Conservation (phyloP, 2,888 invertebrate species). For the Cephalotes varians region DNA sequence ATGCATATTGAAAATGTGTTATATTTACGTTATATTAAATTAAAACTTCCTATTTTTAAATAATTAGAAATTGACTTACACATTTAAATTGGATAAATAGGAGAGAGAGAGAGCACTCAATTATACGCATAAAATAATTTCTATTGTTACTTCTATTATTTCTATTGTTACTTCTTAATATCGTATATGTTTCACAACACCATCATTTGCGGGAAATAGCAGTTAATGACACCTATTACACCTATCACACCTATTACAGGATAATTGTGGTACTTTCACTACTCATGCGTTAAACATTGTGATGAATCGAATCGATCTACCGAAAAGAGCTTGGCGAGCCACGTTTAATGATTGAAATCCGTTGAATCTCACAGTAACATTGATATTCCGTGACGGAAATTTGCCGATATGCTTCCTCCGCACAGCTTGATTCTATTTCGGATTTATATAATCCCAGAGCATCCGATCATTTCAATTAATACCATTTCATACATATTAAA, state of each 20-base stretch:
- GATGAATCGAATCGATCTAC: neutral
- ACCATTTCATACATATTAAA: neutral
- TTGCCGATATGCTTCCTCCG: neutral
- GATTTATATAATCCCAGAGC: neutral
- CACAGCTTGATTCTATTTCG: neutral
- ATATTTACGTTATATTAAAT: neutral
- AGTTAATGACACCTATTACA: neutral
- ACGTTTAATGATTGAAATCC: slow-evolving; percentile 26
- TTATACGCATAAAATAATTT: neutral
- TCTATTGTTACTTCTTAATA: neutral
- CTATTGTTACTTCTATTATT: neutral
- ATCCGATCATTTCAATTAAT: neutral
- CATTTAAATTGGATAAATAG: neutral
- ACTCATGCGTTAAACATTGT: slow-evolving; percentile 21
- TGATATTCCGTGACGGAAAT: slow-evolving; percentile 16
- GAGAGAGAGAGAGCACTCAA: neutral
- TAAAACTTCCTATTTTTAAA: neutral
- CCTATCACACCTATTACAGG: neutral
- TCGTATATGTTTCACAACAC: neutral
- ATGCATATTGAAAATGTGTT: neutral
- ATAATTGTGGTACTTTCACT: neutral
- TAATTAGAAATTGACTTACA: neutral
- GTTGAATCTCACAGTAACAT: neutral
- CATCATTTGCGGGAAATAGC: neutral
- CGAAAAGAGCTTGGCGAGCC: neutral